Base-by-base conservation (phyloP, 1,140 invertebrate species). In the Portunus trituberculatus region DNA sequence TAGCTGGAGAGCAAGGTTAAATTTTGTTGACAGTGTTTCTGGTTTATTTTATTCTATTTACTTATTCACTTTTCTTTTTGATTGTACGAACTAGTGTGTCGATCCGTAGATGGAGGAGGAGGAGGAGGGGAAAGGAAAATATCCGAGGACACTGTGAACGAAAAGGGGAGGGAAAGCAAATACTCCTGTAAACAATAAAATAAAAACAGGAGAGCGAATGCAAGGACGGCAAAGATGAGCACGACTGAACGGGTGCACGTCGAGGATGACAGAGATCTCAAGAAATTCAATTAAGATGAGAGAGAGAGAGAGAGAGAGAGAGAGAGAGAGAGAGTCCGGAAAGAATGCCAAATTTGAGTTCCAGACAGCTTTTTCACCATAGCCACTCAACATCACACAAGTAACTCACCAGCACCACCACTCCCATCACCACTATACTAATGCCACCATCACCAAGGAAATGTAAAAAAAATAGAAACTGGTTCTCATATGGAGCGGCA, bases 301-400 rank as follows among this genome's bases (percentile, higher is more conserved):
- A 59, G 52, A n/a, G n/a, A 76, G 67, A 76, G 67, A n/a, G 67
- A 76, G n/a, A 76, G n/a, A 76, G n/a, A 76, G 67, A 76, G 67
- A 76, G n/a, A 25, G 67, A 76, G n/a, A n/a, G n/a, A 25, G n/a
- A n/a, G 67, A 76, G 67, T 3, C 1, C 1, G 67, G 67, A 76
- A 25, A n/a, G 67, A 76, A 8, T 1, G 20, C 0, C 12, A n/a
- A n/a, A 20, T 14, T 12, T 14, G 52, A 59, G 52, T 14, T 12
- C 10, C 12, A 59, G 52, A 59, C 12, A 59, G 52, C 52, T 4
- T 59, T 59, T 39, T 6, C 6, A 20, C 52, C 25, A 76, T 76
- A 76, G 52, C 52, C 52, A 59, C 12, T 59, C 52, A 59, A 12
- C 20, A 59, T 20, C 52, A 59, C 52, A 59, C 52, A 20, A 59